Conservation (phyloP, 2,113 vertebrate species). For the Zosterops lateralis region DNA sequence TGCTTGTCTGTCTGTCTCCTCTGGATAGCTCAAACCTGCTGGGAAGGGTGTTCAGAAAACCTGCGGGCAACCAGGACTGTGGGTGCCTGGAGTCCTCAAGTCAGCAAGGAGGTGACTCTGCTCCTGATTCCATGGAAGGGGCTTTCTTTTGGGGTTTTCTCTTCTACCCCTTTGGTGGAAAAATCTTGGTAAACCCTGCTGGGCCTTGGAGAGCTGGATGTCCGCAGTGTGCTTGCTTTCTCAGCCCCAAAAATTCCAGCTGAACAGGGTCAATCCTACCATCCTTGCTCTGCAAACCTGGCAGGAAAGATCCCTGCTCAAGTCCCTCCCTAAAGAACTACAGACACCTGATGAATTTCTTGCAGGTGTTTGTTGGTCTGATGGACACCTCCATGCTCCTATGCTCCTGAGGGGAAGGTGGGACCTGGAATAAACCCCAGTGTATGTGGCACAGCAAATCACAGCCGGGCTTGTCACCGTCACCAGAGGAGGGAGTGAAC, state of each 20-base stretch:
- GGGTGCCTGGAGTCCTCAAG: not conserved
- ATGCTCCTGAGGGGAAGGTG: not conserved
- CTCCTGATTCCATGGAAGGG: rapidly evolving
- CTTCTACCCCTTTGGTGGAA: not conserved
- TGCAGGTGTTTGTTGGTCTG: rapidly evolving
- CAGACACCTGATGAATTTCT: not conserved
- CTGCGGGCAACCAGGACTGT: not conserved
- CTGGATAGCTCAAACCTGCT: not conserved
- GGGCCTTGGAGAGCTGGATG: not conserved
- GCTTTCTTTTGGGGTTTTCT: not conserved
- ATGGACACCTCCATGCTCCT: not conserved
- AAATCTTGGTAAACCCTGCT: not conserved
- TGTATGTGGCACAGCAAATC: not conserved
- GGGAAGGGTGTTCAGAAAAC: not conserved
- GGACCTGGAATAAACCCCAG: not conserved
- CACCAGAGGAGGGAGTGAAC: not conserved
- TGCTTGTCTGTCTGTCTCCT: not conserved
- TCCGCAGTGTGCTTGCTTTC: not conserved
- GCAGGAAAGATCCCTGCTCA: not conserved
- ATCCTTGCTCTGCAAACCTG: not conserved
- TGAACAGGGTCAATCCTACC: rapidly evolving
- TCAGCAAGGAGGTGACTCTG: not conserved
- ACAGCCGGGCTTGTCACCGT: not conserved
- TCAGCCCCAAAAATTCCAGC: not conserved
- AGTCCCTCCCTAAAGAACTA: not conserved